Base-by-base conservation (phyloP, 2,888 invertebrate genomes). In the Dolomedes plantarius region DNA sequence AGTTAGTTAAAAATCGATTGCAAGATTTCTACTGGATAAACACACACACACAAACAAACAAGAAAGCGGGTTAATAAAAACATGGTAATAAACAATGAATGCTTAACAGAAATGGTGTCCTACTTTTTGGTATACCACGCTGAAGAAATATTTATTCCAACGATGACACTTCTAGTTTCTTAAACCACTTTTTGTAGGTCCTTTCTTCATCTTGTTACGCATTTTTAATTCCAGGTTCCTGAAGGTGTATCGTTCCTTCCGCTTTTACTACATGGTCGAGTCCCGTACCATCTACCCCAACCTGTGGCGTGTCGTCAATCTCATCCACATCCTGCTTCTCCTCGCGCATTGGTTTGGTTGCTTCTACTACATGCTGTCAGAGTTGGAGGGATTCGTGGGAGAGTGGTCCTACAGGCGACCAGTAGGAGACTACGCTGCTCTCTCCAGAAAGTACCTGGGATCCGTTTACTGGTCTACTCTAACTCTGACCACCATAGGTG, bases 321-420 rank as follows among this genome's bases (percentile, higher is more conserved):
- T 98, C 88, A 96, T 98, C 89, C 98, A 98, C 92, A 97, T 98
- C 90, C 94, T 98, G 89, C 94, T 98, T 90, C 96, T 98, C 90
- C 93, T 98, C 90, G 97, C 98, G 73, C 98, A 98, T 91, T 98
- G 98, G 98, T 98, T 98, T 91, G 98, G 98, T 80, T 98, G 98
- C 92, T 98, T 98, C 93, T 98, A 98, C 93, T 98, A 96, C 92
- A 93, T 98, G 90, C 94, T 98, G 80, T 97, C 97, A 6, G 97
- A 98, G 91, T 95, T 95, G 83, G 97, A 97, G 91, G 95, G 95
- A 27, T 96, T 96, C 91, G 94, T 94, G 87, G 92, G 91, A 28
- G 89, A 90, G 9, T 92, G 92, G 92, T 90, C 91, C 0, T 92
- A 92, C 88, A 92, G 91, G 0, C 74, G 88, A 31, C 88, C 89